Evolutionary conservation across 2,797 vertebrate genomes (phyloP).

Genomic region (Pseudochromis fuscus): DNA sequence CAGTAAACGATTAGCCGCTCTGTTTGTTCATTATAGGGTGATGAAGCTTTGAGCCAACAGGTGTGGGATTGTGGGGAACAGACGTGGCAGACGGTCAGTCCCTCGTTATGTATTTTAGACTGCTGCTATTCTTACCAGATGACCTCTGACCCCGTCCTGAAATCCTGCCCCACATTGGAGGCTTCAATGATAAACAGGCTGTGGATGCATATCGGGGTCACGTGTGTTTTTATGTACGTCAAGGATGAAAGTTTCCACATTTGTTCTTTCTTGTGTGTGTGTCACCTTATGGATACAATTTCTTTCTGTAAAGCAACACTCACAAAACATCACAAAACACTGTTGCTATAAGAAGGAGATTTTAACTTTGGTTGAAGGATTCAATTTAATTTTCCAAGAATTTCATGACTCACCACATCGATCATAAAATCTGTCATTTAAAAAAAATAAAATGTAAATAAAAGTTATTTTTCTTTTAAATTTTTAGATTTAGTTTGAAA

Average conservation of each 20-base stretch:
- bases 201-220: constrained; percentile 21
- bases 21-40: constrained; percentile 44
- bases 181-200: constrained; percentile 4
- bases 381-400: constrained; percentile 5
- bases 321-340: too few relatives aligned
- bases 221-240: constrained; percentile 8
- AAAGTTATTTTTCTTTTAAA: too few relatives aligned
- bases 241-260: constrained; percentile 13
- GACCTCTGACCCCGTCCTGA: constrained; percentile 40
- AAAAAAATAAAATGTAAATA: too few relatives aligned
- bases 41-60: constrained; percentile 55
- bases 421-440: too few relatives aligned
- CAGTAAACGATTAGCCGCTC: constrained; percentile 26
- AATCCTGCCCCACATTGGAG: constrained; percentile 19
- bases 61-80: constrained; percentile 50
- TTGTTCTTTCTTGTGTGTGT: neutral
- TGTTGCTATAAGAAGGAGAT: too few relatives aligned
- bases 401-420: constrained; percentile 74
- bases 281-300: too few relatives aligned
- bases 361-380: too few relatives aligned
- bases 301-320: too few relatives aligned
- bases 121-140: constrained; percentile 54
- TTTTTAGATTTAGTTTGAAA: too few relatives aligned
- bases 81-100: neutral
- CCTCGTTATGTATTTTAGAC: constrained; percentile 46